Evolutionary conservation across 2,113 vertebrate species (phyloP).

Genomic region (Cynocephalus volans): DNA sequence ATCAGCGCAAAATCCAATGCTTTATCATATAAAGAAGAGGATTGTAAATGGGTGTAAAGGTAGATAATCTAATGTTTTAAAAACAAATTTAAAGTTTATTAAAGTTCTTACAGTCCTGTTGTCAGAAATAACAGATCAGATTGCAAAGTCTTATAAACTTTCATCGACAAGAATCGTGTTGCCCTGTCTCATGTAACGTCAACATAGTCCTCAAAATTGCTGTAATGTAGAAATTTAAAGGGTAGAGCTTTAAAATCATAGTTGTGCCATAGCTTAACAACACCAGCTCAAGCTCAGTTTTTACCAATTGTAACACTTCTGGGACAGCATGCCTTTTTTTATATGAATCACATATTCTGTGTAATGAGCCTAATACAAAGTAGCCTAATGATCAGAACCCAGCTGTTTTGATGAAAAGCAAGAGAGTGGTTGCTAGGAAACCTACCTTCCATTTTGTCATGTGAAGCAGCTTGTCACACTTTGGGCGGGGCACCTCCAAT

Average conservation of each 20-base stretch:
- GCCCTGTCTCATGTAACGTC: not conserved
- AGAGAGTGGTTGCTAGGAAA: conserved; percentile 72
- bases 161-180: not conserved
- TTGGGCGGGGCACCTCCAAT: not conserved
- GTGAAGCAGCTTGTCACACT: conserved; percentile 60
- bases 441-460: conserved; percentile 47
- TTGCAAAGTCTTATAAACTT: not conserved
- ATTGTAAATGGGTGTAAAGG: not conserved
- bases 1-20: not conserved
- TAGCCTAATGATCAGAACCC: conserved; percentile 42
- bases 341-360: not conserved
- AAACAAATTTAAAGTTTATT: not conserved
- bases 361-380: not conserved
- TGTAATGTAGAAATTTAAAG: not conserved
- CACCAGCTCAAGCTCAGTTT: not conserved
- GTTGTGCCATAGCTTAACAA: not conserved
- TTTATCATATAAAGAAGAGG: not conserved
- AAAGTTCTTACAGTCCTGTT: not conserved
- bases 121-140: not conserved
- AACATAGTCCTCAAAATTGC: not conserved
- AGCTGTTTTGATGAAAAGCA: conserved; percentile 61
- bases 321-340: not conserved
- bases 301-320: not conserved
- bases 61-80: not conserved
- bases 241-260: not conserved